These are phyloP conservation scores for Leucophenga varia DNA, from an alignment of 1,140 invertebrate species.

Conservation along the genomic window DNA sequence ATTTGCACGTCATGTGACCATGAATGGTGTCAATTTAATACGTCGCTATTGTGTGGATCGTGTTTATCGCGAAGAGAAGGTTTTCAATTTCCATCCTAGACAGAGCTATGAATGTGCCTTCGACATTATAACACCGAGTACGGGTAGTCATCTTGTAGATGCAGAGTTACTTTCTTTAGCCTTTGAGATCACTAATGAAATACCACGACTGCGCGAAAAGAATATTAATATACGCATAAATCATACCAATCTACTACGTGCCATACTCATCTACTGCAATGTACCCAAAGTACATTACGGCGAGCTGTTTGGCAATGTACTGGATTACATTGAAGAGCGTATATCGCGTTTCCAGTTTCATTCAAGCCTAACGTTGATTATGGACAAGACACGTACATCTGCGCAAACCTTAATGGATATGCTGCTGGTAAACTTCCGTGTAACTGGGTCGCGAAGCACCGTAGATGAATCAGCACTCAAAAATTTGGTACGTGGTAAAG, in stretches of 20 bases:
- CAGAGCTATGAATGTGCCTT: conserved; percentile 91
- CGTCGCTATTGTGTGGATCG: conserved; percentile 84
- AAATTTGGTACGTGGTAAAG: conserved; percentile 64
- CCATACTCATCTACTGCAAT: conserved; percentile 78
- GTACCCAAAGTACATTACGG: conserved; percentile 73
- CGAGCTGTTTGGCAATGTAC: conserved; percentile 40
- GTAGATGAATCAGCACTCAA: conserved; percentile 67
- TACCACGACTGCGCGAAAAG: conserved; percentile 67
- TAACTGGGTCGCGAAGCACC: conserved; percentile 54
- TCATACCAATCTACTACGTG: conserved; percentile 77
- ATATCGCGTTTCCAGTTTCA: conserved; percentile 70
- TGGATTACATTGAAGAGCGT: conserved; percentile 60
- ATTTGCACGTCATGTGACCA: conserved; percentile 81
- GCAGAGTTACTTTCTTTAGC: conserved; percentile 80
- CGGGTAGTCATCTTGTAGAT: conserved; percentile 74
- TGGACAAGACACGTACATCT: conserved; percentile 70
- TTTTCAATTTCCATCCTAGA: conserved; percentile 81
- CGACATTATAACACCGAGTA: conserved; percentile 81
- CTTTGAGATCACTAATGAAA: conserved; percentile 74
- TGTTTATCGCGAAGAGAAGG: conserved; percentile 82
- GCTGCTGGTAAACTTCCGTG: conserved; percentile 70
- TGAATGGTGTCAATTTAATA: conserved; percentile 75
- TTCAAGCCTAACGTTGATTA: conserved; percentile 68
- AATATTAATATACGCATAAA: conserved; percentile 79
- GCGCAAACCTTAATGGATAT: conserved; percentile 70